Evolutionary conservation across 2,113 vertebrate species (phyloP), one percentile per base, ranked within the genome.

Genomic region (Amphilophus citrinellus): DNA sequence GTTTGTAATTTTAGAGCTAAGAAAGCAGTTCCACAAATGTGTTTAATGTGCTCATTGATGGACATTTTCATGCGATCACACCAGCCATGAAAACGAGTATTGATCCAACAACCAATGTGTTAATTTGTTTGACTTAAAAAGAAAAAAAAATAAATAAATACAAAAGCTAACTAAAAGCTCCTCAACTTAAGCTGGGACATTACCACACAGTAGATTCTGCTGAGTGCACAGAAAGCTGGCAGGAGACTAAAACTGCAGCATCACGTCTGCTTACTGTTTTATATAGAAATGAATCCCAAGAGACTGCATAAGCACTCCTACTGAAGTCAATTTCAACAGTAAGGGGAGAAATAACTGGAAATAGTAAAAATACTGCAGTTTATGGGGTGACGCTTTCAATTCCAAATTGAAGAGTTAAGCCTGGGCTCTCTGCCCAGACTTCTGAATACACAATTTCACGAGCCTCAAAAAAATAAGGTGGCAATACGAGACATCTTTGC

Each of bases 371-470:
- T 66, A 87, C 50, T 73, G 83, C 79, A 61, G 73, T 84, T 37
- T 71, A 73, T 14, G 6, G 18, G 15, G 75, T 39, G 71, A 89
- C 85, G 76, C 68, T 73, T 90, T 88, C 65, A 86, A 59, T 85
- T 86, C 87, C 32, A 81, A 61, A 91, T 47, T 42, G 75, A 83
- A 82, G 71, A 86, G 79, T 82, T 84, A 77, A 59, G 37, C 39
- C 90, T 89, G 85, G 91, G 92, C 89, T 87, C 77, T 73, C 68
- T 80, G 85, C 89, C 90, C 88, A 82, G 84, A 86, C 59, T 59
- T 82, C 75, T 61, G 84, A 89, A 83, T 62, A 90, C 80, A 90
- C 84, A 83, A 77, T 88, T 80, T 87, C 59, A 85, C 68, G 32
- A 88, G 65, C 81, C 84, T 87, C n/a, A 87, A 24, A 24, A 24